Percentiles rank a stretch among this genome's conserved stretches.
Evolutionary conservation across 2,113 vertebrate genomes (phyloP).

Genomic region (Lasiurus borealis): DNA sequence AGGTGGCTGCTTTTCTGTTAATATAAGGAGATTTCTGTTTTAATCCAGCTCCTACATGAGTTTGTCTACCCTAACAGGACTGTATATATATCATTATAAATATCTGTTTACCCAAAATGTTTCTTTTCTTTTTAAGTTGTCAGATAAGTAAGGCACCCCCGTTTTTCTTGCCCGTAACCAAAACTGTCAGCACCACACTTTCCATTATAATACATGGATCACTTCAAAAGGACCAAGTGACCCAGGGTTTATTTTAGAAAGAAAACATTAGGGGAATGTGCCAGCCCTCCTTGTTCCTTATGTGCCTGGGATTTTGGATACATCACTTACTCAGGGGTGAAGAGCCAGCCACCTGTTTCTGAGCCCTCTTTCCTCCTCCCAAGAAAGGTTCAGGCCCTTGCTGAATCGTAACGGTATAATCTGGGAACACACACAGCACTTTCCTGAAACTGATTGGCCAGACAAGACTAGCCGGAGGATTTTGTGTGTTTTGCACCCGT

Average conservation of each 20-base stretch:
- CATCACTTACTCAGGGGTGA: slow-evolving; percentile 82
- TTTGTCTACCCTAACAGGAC: background rate
- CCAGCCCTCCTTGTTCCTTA: slow-evolving; percentile 60
- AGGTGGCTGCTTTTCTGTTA: background rate
- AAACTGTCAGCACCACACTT: slow-evolving; percentile 60
- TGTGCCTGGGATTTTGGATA: slow-evolving; percentile 76
- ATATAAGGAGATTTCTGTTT: background rate
- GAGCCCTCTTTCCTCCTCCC: slow-evolving; percentile 82
- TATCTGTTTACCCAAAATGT: background rate
- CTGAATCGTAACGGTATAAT: slow-evolving; percentile 87
- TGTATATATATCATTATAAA: background rate
- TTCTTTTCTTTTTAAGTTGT: background rate
- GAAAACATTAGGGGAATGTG: slow-evolving; percentile 51
- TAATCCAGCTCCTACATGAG: background rate
- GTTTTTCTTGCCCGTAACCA: background rate
- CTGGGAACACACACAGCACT: slow-evolving; percentile 76
- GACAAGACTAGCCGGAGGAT: slow-evolving; percentile 72
- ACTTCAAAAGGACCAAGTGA: slow-evolving; percentile 66
- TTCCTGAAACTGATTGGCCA: slow-evolving; percentile 78
- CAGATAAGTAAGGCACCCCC: background rate
- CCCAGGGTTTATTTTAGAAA: slow-evolving; percentile 65
- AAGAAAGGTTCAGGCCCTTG: slow-evolving; percentile 83
- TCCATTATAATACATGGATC: slow-evolving; percentile 40
- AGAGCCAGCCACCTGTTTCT: slow-evolving; percentile 89
- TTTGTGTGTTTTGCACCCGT: slow-evolving; percentile 45